Conservation (phyloP, 1,140 invertebrate genomes). For the Drosophila ficusphila region DNA sequence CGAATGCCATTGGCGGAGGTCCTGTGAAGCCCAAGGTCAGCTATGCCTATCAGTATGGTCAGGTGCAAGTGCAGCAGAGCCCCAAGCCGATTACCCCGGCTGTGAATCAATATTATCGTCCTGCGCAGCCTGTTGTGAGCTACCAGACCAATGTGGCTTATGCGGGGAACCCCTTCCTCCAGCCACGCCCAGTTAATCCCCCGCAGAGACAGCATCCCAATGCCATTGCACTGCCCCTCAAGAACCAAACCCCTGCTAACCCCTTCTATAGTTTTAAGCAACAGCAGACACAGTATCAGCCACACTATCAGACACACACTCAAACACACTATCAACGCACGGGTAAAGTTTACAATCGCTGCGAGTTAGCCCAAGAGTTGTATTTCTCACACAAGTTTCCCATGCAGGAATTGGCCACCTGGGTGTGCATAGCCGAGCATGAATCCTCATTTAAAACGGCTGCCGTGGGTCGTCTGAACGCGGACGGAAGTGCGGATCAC, state of each 20-base stretch:
- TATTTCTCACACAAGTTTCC: constrained; percentile 85
- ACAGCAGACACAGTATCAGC: constrained; percentile 47
- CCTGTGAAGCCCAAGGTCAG: constrained; percentile 39
- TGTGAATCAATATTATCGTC: constrained; percentile 46
- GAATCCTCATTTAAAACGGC: constrained; percentile 90
- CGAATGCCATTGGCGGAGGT: constrained; percentile 54
- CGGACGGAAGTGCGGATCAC: constrained; percentile 87
- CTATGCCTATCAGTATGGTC: constrained; percentile 50
- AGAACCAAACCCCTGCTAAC: constrained; percentile 32
- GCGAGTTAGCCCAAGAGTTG: constrained; percentile 89
- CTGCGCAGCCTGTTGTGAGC: constrained; percentile 5
- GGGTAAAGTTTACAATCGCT: constrained; percentile 87
- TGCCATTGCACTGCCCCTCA: constrained; percentile 26
- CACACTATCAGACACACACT: constrained; percentile 39
- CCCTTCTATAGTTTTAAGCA: constrained; percentile 49
- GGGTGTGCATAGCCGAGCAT: constrained; percentile 91
- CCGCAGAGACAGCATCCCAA: constrained; percentile 48
- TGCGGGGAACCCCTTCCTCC: constrained; percentile 37
- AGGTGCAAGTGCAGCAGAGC: constrained; percentile 26
- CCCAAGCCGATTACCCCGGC: background rate
- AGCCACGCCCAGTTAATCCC: constrained; percentile 22
- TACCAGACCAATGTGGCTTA: constrained; percentile 30
- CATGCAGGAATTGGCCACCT: constrained; percentile 85
- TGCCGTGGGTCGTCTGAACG: constrained; percentile 85
- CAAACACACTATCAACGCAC: constrained; percentile 47